These are phyloP conservation scores for Nephrotoma guestfalica DNA, from an alignment of 2,888 invertebrate species.

Conservation along the genomic window DNA sequence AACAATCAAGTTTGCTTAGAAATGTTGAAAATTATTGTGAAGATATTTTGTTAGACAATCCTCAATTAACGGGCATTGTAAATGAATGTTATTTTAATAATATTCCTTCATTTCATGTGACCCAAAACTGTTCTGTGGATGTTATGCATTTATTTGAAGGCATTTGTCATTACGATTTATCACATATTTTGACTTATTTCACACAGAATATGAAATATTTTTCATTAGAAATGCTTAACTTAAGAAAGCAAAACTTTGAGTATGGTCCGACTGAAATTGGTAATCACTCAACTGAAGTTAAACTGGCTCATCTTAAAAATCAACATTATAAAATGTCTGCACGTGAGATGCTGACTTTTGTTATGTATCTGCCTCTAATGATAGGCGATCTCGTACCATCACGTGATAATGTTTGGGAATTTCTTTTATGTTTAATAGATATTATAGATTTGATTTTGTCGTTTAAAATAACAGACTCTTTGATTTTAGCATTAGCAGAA, in stretches of 20 bases:
- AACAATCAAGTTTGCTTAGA: too few species aligned
- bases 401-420: background rate
- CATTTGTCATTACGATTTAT: background rate
- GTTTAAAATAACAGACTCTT: background rate
- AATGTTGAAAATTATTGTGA: background rate
- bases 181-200: background rate
- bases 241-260: background rate
- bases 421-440: background rate
- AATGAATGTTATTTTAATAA: background rate
- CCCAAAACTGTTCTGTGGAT: background rate
- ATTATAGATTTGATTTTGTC: background rate
- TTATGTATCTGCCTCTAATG: background rate
- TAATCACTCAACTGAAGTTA: background rate
- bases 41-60: background rate
- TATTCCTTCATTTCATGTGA: background rate
- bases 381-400: background rate
- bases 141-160: background rate
- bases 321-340: too few species aligned
- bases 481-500: background rate
- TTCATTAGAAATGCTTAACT: background rate
- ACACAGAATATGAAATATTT: background rate
- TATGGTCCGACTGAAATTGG: background rate
- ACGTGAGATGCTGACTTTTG: background rate
- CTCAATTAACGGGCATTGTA: background rate
- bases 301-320: background rate